phyloP scores from a whole-genome alignment of 2,888 invertebrate species.

The Synanthedon vespiformis region DNA sequence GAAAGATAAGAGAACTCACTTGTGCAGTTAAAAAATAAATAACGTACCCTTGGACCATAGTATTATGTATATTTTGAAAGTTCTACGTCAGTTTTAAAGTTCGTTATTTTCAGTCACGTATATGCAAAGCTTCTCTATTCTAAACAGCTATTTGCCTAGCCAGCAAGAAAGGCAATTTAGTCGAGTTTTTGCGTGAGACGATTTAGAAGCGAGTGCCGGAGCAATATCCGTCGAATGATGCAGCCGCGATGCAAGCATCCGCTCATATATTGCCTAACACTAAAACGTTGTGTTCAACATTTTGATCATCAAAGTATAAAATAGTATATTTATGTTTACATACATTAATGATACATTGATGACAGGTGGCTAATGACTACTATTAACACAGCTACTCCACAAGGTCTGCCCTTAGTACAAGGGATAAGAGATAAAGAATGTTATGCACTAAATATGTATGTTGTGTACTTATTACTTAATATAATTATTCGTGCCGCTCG shows the following conservation, averaged over 20 bases:
- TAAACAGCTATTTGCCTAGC: not conserved
- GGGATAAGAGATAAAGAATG: too few relatives aligned
- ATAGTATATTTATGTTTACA: too few relatives aligned
- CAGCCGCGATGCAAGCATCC: conserved; percentile 5
- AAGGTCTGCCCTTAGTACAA: too few relatives aligned
- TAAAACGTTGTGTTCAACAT: not conserved
- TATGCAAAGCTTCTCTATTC: not conserved
- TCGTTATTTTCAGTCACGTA: not conserved
- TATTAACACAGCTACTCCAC: too few relatives aligned
- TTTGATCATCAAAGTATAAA: not conserved
- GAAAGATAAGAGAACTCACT: too few relatives aligned
- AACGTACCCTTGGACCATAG: too few relatives aligned
- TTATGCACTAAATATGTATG: too few relatives aligned
- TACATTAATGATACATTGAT: not conserved
- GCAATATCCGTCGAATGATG: conserved; percentile 12
- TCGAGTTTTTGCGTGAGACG: conserved; percentile 11
- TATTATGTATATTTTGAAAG: too few relatives aligned
- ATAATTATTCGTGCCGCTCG: too few relatives aligned
- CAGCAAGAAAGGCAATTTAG: conserved; percentile 8
- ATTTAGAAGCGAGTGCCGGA: conserved; percentile 11
- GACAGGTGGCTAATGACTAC: not conserved
- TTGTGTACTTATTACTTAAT: too few relatives aligned
- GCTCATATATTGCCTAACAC: not conserved
- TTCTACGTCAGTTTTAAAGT: too few relatives aligned
- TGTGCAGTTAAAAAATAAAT: too few relatives aligned